Conservation (phyloP, 2,888 invertebrate genomes). For the Ferdinandea cuprea region DNA sequence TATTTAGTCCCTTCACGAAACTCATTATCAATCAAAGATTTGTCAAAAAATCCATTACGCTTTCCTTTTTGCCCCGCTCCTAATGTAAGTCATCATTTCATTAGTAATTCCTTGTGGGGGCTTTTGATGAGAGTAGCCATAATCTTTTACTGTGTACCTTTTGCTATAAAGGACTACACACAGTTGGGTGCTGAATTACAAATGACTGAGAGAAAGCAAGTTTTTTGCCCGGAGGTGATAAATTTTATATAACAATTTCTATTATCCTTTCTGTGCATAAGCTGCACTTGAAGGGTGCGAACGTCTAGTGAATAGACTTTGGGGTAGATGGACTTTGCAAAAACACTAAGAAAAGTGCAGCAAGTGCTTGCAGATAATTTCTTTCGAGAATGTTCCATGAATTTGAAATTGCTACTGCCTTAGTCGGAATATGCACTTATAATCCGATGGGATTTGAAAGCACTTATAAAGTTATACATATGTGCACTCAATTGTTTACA, state of each 20-base stretch:
- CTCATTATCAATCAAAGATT: conserved; percentile 45
- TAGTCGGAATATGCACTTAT: not conserved
- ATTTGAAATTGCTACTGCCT: conserved; percentile 9
- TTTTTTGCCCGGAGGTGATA: conserved; percentile 37
- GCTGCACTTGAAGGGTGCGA: too few species aligned
- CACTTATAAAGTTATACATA: not conserved
- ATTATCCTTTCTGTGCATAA: not conserved
- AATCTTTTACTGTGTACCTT: conserved; percentile 37
- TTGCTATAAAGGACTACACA: conserved; percentile 23
- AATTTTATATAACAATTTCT: conserved; percentile 38
- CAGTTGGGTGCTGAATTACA: conserved; percentile 31
- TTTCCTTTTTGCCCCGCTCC: not conserved
- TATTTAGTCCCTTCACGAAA: conserved; percentile 29
- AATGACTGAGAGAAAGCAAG: conserved; percentile 27
- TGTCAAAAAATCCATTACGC: conserved; percentile 18
- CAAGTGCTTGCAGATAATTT: not conserved
- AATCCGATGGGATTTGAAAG: conserved; percentile 5
- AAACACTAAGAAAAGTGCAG: conserved; percentile 23
- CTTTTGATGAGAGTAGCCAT: conserved; percentile 3
- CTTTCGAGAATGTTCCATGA: conserved; percentile 2
- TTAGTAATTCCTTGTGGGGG: conserved; percentile 42
- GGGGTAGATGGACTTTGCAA: conserved; percentile 2
- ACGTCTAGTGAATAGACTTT: not conserved
- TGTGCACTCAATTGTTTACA: not conserved
- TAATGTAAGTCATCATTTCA: not conserved